Conservation (phyloP, 2,113 vertebrate species). For the Pampusana beccarii region DNA sequence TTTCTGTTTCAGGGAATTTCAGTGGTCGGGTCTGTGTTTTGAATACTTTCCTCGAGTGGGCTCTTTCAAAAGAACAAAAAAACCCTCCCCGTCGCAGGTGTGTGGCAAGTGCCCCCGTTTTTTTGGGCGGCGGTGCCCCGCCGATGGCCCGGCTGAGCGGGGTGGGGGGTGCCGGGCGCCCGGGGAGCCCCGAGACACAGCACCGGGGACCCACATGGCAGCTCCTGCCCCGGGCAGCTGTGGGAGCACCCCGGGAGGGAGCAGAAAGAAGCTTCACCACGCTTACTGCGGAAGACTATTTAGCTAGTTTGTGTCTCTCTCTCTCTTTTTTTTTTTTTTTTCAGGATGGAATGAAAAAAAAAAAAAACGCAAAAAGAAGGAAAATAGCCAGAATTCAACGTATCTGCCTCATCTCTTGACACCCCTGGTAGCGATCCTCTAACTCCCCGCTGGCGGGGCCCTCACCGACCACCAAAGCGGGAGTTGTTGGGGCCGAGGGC, state of each 20-base stretch:
- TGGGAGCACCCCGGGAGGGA: background rate
- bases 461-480: constrained; percentile 53
- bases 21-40: background rate
- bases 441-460: constrained; percentile 67
- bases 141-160: background rate
- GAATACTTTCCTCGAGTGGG: background rate
- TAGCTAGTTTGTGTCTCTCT: background rate
- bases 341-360: too few relatives aligned
- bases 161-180: too few relatives aligned
- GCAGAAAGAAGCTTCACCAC: background rate
- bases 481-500: constrained; percentile 67
- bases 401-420: background rate
- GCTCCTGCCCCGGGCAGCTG: background rate
- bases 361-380: background rate
- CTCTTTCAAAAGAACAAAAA: background rate
- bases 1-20: background rate
- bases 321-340: too few relatives aligned
- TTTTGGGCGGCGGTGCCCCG: background rate
- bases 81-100: background rate
- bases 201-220: background rate
- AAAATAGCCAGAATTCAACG: background rate
- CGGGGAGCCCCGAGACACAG: background rate
- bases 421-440: constrained; percentile 49
- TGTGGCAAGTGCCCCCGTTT: background rate
- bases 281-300: background rate